Base-by-base conservation (phyloP, 2,888 invertebrate species). In the Caenorhabditis japonica region DNA sequence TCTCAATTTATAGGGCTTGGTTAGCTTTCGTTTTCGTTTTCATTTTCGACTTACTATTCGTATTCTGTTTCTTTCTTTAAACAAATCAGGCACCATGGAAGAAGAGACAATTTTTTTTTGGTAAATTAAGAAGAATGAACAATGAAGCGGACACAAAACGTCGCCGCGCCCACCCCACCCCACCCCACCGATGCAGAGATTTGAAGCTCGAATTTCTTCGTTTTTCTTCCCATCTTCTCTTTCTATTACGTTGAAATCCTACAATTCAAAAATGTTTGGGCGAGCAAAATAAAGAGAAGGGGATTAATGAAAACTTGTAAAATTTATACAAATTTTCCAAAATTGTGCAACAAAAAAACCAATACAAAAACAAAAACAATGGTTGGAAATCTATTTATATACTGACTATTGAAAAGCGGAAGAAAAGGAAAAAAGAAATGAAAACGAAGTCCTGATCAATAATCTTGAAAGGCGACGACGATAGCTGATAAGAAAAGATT, bases 101-200 rank as follows among this genome's bases (percentile, higher is more conserved):
- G 23, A 46, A 27, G 10, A 17, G 23, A 43, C 23, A 27, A 15
- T 23, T 53, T 62, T 53, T 62, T 30, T 23, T 52, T 62, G 53
- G 53, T 62, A 62, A 62, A 62, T 62, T 62, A 62, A 53, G 62
- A 53, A 53, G 62, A 62, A 62, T 62, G 62, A 53, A 62, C 62
- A 62, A 62, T 62, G 62, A 62, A 53, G 62, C 62, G 53, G 53
- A 62, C 53, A 62, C 38, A 46, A 53, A 62, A 46, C 44, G 30
- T n/a, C 39, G 59, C 58, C 56, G 56, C 47, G 46, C 38, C 36
- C 49, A 51, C 51, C 30, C n/a, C n/a, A n/a, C n/a, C n/a, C n/a
- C n/a, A n/a, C n/a, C n/a, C n/a, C n/a, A 23, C 44, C 36, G 17
- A 43, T 36, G 27, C 27, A 34, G 21, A 46, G 62, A 62, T 62